Evolutionary conservation across 2,113 vertebrate species (phyloP).

Genomic region (Glaucomys volans): DNA sequence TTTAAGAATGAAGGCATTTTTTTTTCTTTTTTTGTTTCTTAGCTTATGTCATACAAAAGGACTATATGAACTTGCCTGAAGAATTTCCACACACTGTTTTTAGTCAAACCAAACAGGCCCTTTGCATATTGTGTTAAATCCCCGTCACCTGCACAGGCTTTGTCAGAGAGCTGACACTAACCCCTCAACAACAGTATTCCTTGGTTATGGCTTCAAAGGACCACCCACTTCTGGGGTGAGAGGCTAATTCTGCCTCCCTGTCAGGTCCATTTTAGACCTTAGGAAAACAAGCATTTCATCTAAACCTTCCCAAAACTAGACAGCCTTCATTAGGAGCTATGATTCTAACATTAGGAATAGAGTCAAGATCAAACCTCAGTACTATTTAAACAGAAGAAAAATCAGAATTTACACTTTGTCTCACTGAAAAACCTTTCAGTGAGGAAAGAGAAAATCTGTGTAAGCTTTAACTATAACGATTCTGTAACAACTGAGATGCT

Average conservation of each 20-base stretch:
- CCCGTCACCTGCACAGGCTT: conserved; percentile 51
- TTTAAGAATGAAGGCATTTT: conserved; percentile 49
- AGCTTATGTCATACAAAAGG: not conserved
- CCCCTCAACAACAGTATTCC: conserved; percentile 26
- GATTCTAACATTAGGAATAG: conserved; percentile 44
- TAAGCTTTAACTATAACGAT: conserved; percentile 43
- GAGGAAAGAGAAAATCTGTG: not conserved
- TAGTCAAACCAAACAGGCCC: not conserved
- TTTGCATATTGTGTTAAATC: not conserved
- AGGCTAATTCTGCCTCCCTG: conserved; percentile 68
- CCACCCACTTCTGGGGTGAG: conserved; percentile 84
- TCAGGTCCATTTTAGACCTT: conserved; percentile 75
- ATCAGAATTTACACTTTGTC: conserved; percentile 14
- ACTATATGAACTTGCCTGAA: not conserved
- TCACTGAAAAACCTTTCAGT: conserved; percentile 8
- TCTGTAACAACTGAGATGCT: conserved; percentile 70
- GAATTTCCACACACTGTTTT: not conserved
- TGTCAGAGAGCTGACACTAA: conserved; percentile 55
- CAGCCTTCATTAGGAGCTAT: conserved; percentile 31
- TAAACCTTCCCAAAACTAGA: conserved; percentile 41
- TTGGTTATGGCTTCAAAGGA: conserved; percentile 83
- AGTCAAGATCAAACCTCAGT: not conserved
- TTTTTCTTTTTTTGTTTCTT: conserved; percentile 54
- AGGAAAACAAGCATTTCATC: conserved; percentile 76
- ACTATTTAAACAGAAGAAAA: conserved; percentile 56